Conservation (phyloP, 2,113 vertebrate genomes). For the Hassar affinis region DNA sequence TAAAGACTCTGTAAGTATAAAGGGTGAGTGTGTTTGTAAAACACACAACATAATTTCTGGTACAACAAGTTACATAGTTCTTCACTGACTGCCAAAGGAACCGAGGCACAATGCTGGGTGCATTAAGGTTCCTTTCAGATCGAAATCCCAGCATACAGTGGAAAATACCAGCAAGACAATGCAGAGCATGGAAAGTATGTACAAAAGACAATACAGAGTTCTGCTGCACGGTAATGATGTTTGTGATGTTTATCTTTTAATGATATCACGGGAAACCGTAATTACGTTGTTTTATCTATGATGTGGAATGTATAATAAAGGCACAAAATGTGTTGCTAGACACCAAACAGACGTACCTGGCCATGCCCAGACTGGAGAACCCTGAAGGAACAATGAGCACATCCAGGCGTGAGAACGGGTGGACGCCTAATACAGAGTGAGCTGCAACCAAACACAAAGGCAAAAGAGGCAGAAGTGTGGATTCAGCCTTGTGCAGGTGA, state of each 20-base stretch:
- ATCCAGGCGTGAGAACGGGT: slow-evolving; percentile 90
- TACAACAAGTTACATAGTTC: slow-evolving; percentile 46
- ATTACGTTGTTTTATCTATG: not conserved
- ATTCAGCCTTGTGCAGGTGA: slow-evolving; percentile 71
- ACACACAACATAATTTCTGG: slow-evolving; percentile 44
- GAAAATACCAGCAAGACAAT: slow-evolving; percentile 2
- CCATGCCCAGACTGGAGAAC: slow-evolving; percentile 96
- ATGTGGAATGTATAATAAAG: not conserved
- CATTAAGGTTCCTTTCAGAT: not conserved
- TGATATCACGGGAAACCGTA: not conserved
- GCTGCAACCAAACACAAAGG: slow-evolving; percentile 85
- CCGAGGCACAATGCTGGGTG: not conserved
- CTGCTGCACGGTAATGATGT: not conserved
- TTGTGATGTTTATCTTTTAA: not conserved
- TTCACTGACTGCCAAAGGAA: slow-evolving; percentile 45
- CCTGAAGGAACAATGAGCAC: slow-evolving; percentile 89
- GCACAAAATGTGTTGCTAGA: not conserved
- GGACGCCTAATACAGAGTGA: slow-evolving; percentile 80
- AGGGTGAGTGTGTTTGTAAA: slow-evolving; percentile 45
- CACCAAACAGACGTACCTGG: slow-evolving; percentile 78
- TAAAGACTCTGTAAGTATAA: slow-evolving; percentile 30
- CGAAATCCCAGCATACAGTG: not conserved
- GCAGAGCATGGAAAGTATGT: slow-evolving; percentile 6
- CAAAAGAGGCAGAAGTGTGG: slow-evolving; percentile 75
- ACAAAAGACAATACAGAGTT: not conserved